Base-by-base conservation (phyloP, 2,113 vertebrate species). In the Phainopepla nitens region DNA sequence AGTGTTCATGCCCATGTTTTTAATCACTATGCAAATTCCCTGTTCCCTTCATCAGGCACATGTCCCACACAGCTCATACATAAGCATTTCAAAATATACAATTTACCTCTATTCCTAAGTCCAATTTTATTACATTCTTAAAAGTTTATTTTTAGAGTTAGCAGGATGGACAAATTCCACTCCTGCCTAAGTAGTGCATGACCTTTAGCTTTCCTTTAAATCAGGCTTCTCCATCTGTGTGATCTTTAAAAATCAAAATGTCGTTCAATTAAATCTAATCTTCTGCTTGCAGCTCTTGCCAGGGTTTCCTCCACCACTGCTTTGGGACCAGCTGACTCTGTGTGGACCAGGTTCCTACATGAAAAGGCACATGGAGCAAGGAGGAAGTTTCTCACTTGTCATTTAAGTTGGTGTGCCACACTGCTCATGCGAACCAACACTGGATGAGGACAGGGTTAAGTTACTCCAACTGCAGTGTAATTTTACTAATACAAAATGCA, bases 191-290 rank as follows among this genome's bases (percentile, higher is more conserved):
- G 92, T 39, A 92, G 80, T 88, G 41, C 31, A 33, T 90, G 82
- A 83, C 96, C 92, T 97, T 96, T 92, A 92, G 9, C 64, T 97
- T 70, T 90, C 60, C n/a, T 89, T 91, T 87, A 87, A 91, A 90
- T 71, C 22, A 58, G 69, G 82, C 44, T 25, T 70, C 28, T 93
- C 92, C 82, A 70, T 94, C 88, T 90, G 76, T 71, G 71, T 92
- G 64, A 94, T 94, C 88, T 94, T 96, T 90, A 51, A 2, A 0
- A 84, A 84, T 58, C 51, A 87, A 94, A 95, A 90, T 94, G 82
- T 83, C 28, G 0, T 87, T 95, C 72, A 92, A 71, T 90, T 96
- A 94, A 92, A 97, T 73, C 25, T 68, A 94, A 87, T 94, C 90
- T 94, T 88, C 35, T 0, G 0, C 51, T 86, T 87, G 35, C 10